Percentiles rank a stretch among this genome's conserved stretches.
Evolutionary conservation across 2,888 invertebrate genomes (phyloP).

Genomic region (Noctua pronuba): DNA sequence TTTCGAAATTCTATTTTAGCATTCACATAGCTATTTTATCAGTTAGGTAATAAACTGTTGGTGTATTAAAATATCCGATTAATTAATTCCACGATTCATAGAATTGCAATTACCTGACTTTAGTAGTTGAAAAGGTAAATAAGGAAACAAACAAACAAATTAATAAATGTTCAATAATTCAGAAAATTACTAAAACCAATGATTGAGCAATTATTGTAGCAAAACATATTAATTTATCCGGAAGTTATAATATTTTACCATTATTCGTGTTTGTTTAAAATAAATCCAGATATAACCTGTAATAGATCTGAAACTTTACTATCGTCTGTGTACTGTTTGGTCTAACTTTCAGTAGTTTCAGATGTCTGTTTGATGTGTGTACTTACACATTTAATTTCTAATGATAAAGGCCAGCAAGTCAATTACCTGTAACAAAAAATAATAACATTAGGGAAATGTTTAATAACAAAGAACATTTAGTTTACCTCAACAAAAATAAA

Average conservation of each 20-base stretch:
- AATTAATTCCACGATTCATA: not conserved
- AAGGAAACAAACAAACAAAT: conserved; percentile 45
- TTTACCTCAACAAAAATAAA: not conserved
- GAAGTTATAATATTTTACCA: conserved; percentile 16
- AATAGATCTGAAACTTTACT: not conserved
- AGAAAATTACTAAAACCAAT: conserved; percentile 32
- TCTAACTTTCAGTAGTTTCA: not conserved
- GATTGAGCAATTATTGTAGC: conserved; percentile 49
- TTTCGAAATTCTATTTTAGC: not conserved
- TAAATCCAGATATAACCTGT: not conserved
- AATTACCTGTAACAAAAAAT: conserved; percentile 40
- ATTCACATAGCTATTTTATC: not conserved
- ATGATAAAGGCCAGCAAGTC: not conserved
- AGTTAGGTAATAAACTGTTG: not conserved
- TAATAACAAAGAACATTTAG: not conserved
- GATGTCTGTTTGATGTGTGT: not conserved
- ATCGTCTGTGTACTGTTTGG: not conserved
- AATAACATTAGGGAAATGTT: not conserved
- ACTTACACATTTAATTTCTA: conserved; percentile 1
- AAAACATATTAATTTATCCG: conserved; percentile 23
- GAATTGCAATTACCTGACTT: not conserved
- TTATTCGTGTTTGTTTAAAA: not conserved
- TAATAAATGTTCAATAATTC: conserved; percentile 33
- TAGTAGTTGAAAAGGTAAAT: conserved; percentile 13
- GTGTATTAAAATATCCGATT: conserved; percentile 2